These are phyloP conservation scores for Amazona finschi DNA, from an alignment of 2,797 vertebrate genomes.

Conservation along the genomic window DNA sequence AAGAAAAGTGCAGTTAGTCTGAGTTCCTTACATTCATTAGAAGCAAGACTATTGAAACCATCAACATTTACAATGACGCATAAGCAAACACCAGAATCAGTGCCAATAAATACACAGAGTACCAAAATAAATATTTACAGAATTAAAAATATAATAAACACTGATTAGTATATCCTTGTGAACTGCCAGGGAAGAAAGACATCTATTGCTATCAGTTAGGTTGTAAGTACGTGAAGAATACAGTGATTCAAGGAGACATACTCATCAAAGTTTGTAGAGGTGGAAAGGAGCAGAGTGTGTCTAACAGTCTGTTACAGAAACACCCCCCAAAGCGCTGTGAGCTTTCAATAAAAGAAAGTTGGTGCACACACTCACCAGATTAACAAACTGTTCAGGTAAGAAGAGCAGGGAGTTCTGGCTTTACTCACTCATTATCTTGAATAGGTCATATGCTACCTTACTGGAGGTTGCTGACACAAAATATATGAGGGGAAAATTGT, in stretches of 20 bases:
- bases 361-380: neutral
- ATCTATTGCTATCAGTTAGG: slow-evolving; percentile 71
- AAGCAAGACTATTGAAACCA: slow-evolving; percentile 73
- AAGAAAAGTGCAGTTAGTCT: slow-evolving; percentile 72
- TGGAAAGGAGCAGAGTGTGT: slow-evolving; percentile 16
- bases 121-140: slow-evolving; percentile 80
- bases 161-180: slow-evolving; percentile 70
- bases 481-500: neutral
- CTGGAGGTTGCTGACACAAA: neutral
- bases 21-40: slow-evolving; percentile 74
- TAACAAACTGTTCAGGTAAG: slow-evolving; percentile 13
- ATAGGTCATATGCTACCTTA: neutral
- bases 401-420: neutral
- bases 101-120: slow-evolving; percentile 75
- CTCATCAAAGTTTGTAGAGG: neutral
- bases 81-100: slow-evolving; percentile 70
- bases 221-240: slow-evolving; percentile 26
- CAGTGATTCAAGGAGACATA: slow-evolving; percentile 24
- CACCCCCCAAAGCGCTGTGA: slow-evolving; percentile 44
- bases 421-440: neutral
- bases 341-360: slow-evolving; percentile 35
- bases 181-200: slow-evolving; percentile 58
- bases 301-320: slow-evolving; percentile 68
- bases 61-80: slow-evolving; percentile 70
- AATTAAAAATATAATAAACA: slow-evolving; percentile 78